A percentile compares a stretch with the other conserved stretches of the same genome.
Evolutionary conservation across 1,140 invertebrate species (phyloP).

Genomic region (Tetranychus urticae): DNA sequence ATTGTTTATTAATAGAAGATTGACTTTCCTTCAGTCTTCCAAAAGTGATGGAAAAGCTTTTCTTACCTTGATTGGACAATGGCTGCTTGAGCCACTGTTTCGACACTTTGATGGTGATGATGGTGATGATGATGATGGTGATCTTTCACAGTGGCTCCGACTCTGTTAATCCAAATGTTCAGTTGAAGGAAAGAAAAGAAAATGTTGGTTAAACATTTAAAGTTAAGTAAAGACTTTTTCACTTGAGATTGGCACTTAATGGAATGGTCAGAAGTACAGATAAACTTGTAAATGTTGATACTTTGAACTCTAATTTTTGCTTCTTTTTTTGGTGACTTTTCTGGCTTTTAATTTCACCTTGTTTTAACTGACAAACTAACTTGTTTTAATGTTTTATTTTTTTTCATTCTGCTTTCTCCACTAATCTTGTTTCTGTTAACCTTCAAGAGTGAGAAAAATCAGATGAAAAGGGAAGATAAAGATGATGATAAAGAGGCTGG

Average conservation of each 20-base stretch:
- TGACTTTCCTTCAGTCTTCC: no score
- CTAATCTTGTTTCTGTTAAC: not conserved
- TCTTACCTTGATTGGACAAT: slow-evolving; percentile 9
- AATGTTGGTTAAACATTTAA: no score
- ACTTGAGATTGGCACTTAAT: no score
- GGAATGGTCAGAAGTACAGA: not conserved
- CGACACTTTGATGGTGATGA: slow-evolving; percentile 4
- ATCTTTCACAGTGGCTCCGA: slow-evolving; percentile 1
- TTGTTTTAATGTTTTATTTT: not conserved
- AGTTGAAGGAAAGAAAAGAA: no score
- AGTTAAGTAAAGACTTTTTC: no score
- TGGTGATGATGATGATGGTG: slow-evolving; percentile 5
- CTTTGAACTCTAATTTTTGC: not conserved
- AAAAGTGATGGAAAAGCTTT: not conserved
- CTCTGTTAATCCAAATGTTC: not conserved
- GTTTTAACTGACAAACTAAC: not conserved
- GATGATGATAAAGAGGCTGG: not conserved
- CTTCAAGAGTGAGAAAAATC: not conserved
- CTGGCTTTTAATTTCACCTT: not conserved
- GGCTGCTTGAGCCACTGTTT: slow-evolving; percentile 7
- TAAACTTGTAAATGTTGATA: not conserved
- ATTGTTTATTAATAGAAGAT: no score
- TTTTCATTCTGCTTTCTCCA: not conserved
- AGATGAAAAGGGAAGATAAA: not conserved
- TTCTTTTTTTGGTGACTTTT: not conserved